Evolutionary conservation across 1,140 invertebrate genomes (phyloP), one percentile per base, ranked within the genome.

Genomic region (Zaprionus taronus): DNA sequence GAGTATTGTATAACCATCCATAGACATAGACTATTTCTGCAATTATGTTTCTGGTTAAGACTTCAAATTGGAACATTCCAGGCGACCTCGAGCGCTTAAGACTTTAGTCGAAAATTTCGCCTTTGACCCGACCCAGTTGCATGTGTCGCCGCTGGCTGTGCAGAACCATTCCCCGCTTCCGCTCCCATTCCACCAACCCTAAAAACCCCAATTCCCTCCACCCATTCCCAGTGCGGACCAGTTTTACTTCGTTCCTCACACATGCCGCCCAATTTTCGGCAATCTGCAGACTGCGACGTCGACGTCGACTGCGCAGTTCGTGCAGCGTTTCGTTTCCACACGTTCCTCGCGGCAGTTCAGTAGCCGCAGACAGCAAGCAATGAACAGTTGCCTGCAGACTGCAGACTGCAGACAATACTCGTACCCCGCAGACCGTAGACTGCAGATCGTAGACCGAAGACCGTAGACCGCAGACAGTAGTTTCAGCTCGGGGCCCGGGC

Each of bases 51-150:
- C 11, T 28, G 26, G 26, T 28, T 28, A 7, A 28, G 1, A 28
- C 26, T 12, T 5, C 4, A 49, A 49, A 22, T 24, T 49, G 11
- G 15, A 15, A 20, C 55, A 70, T 75, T 63, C 38, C 7, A 17
- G 41, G 6, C 41, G 41, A 47, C n/a, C 41, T 17, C 12, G 36
- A 15, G 57, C 47, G 66, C 51, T 60, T 64, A 5, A 34, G 62
- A 49, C 28, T 58, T 17, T 20, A 44, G n/a, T 72, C 66, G 56
- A 82, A 79, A 79, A 57, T 64, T 62, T 56, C 71, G 70, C 71
- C 69, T 67, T 64, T 79, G 80, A 83, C 76, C 80, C 80, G 80
- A 83, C 80, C 80, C 71, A 83, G 47, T 79, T 83, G 58, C 80
- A 83, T 67, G 71, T 79, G 71, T 71, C 66, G 82, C 55, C 51